phyloP scores from a whole-genome alignment of 2,888 invertebrate genomes.

The Platycnemis pennipes region DNA sequence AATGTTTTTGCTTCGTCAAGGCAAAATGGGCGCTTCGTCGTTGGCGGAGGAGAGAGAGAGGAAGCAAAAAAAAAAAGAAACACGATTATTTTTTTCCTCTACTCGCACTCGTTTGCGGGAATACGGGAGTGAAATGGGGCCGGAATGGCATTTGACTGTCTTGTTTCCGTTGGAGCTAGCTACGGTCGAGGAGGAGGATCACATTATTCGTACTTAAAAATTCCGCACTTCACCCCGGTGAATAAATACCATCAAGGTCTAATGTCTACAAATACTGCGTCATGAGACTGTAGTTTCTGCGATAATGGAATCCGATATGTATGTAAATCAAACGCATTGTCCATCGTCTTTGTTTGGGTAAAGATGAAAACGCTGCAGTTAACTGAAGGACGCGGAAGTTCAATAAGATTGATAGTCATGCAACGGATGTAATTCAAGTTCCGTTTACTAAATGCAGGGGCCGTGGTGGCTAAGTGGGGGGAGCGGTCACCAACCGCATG shows the following conservation, averaged over 20 bases:
- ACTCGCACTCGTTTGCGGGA: background rate
- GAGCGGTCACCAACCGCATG: too few relatives aligned
- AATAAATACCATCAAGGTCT: background rate
- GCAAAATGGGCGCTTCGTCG: constrained; percentile 13
- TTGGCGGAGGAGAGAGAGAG: background rate
- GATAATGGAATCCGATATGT: background rate
- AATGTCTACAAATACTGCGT: too few relatives aligned
- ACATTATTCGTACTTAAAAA: background rate
- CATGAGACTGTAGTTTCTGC: background rate
- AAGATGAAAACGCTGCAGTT: background rate
- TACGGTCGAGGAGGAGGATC: background rate
- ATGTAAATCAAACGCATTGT: background rate
- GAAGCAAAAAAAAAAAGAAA: background rate
- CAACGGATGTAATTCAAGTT: too few relatives aligned
- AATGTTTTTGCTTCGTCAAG: constrained; percentile 31
- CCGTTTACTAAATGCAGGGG: too few relatives aligned
- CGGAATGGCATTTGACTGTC: constrained; percentile 20
- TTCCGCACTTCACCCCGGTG: background rate
- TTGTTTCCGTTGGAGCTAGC: background rate
- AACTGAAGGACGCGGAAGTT: too few relatives aligned
- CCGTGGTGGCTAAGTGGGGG: too few relatives aligned
- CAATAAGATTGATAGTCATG: too few relatives aligned
- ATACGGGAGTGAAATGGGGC: background rate
- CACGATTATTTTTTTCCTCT: background rate
- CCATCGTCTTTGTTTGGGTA: background rate